Percentiles rank a stretch among this genome's conserved stretches.
Conservation (phyloP, 2,888 invertebrate genomes). For the Lottia gigantea region DNA sequence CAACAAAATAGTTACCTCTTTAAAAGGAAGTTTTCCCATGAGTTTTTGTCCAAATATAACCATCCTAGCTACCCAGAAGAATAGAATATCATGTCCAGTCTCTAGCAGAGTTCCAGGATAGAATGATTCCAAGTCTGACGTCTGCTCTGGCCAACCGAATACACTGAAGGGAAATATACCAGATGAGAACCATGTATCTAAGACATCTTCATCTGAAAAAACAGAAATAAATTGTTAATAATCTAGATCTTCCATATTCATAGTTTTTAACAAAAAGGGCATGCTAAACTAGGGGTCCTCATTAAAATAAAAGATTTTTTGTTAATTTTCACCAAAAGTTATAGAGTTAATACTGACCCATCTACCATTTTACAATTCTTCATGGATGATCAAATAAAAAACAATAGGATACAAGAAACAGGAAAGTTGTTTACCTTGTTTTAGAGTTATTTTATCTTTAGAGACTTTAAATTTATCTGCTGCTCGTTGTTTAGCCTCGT, state of each 20-base stretch:
- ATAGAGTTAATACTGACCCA: no score
- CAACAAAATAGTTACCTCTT: slow-evolving; percentile 68
- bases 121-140: slow-evolving; percentile 79
- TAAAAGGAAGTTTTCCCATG: slow-evolving; percentile 91
- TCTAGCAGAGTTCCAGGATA: slow-evolving; percentile 94
- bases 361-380: no score
- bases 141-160: slow-evolving; percentile 93
- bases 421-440: slow-evolving; percentile 59
- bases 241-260: no score
- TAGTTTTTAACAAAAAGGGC: no score
- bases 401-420: no score
- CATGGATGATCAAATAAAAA: no score
- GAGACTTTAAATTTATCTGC: slow-evolving; percentile 76
- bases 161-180: slow-evolving; percentile 95
- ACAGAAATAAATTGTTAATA: neutral
- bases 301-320: no score
- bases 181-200: slow-evolving; percentile 99
- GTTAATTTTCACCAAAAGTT: no score
- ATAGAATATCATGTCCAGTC: slow-evolving; percentile 96
- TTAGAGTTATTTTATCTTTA: slow-evolving; percentile 64
- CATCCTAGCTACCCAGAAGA: slow-evolving; percentile 99
- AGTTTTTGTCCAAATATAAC: slow-evolving; percentile 94
- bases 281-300: no score
- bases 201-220: slow-evolving; percentile 86
- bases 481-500: slow-evolving; percentile 85